phyloP scores from a whole-genome alignment of 2,797 vertebrate genomes.

The Galago senegalensis region DNA sequence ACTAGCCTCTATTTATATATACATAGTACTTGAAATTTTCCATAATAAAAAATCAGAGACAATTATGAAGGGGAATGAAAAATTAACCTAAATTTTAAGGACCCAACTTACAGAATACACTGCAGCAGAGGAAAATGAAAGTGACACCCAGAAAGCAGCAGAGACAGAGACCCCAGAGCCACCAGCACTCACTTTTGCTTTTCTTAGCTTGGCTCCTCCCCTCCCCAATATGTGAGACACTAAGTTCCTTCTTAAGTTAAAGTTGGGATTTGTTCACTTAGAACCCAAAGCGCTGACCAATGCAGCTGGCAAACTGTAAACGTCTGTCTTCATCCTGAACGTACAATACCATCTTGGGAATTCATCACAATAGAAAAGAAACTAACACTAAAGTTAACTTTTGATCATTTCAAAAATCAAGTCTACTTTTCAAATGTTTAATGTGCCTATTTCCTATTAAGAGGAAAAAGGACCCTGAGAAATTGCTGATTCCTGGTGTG shows the following conservation, averaged over 20 bases:
- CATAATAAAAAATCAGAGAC: background rate
- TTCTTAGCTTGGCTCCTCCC: too few species aligned
- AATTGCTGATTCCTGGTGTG: background rate
- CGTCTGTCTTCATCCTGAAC: background rate
- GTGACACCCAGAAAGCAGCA: background rate
- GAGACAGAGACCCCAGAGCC: background rate
- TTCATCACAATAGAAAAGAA: background rate
- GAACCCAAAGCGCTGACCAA: background rate
- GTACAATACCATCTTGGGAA: background rate
- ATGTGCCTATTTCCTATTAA: background rate
- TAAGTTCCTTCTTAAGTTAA: background rate
- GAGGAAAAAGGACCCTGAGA: background rate
- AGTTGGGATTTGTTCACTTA: background rate
- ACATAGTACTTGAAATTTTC: background rate
- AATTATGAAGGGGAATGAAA: background rate
- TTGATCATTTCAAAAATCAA: background rate
- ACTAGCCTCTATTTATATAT: background rate
- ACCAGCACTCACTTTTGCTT: too few species aligned
- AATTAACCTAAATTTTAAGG: background rate
- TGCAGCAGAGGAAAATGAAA: background rate
- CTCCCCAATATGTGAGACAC: background rate
- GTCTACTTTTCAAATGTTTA: background rate
- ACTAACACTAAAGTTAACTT: background rate
- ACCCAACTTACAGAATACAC: background rate
- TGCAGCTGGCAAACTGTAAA: background rate